Percentiles rank a stretch among this genome's conserved stretches.
Evolutionary conservation across 92 coral and sea anemone species (phyloP).

Genomic region (Phenganax subtilis): DNA sequence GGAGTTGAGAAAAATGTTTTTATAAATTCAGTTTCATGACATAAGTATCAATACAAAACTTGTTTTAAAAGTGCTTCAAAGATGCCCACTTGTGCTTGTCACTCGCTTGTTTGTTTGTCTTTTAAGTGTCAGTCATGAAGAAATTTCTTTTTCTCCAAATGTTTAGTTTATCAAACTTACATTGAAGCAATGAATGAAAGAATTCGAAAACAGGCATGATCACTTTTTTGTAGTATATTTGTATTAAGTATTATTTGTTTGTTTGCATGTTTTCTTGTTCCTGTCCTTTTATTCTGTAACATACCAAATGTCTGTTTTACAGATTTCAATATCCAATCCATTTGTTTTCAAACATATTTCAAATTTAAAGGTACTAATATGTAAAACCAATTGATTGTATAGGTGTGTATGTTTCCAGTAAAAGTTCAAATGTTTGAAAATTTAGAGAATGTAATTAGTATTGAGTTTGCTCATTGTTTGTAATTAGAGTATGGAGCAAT

Average conservation of each 20-base stretch:
- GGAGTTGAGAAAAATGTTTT: no score
- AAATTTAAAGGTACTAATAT: slow-evolving; percentile 72
- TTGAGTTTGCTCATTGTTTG: not conserved
- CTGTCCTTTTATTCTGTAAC: not conserved
- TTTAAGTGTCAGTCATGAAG: no score
- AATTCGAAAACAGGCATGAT: slow-evolving; percentile 81
- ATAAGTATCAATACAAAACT: no score
- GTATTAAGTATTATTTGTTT: not conserved
- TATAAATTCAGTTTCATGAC: no score
- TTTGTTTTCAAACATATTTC: slow-evolving; percentile 97
- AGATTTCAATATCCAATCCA: slow-evolving; percentile 96
- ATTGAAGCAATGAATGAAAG: slow-evolving; percentile 97
- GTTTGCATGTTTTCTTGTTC: not conserved
- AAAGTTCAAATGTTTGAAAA: not conserved
- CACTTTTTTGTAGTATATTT: not conserved
- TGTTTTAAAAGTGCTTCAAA: no score
- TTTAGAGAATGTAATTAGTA: not conserved
- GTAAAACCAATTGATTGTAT: not conserved
- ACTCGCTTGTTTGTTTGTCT: no score
- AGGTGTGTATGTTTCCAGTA: not conserved
- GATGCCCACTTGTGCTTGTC: no score
- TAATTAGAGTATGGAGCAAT: slow-evolving; percentile 87
- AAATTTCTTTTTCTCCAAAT: not conserved
- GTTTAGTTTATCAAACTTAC: slow-evolving; percentile 90
- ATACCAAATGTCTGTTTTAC: not conserved